These are phyloP conservation scores for Cheirogaleus medius DNA, from an alignment of 2,113 vertebrate species.

Conservation along the genomic window DNA sequence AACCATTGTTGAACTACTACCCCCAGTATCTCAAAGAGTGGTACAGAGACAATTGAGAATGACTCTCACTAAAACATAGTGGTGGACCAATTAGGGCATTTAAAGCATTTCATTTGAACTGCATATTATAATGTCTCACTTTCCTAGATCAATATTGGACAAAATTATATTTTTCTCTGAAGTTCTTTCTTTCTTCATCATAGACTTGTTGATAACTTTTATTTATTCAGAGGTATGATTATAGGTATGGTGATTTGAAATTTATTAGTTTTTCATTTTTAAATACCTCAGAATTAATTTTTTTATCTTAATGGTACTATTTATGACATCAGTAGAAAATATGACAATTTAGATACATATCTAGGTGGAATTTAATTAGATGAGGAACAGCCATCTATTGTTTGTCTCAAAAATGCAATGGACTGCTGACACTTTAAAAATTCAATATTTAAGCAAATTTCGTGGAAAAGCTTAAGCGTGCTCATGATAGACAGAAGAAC, in stretches of 20 bases:
- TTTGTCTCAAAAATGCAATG: not conserved
- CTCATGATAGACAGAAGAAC: not conserved
- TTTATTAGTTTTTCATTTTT: constrained; percentile 17
- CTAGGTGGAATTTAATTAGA: constrained; percentile 8
- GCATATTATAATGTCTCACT: not conserved
- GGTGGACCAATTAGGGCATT: not conserved
- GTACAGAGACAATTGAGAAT: not conserved
- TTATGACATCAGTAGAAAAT: constrained; percentile 1
- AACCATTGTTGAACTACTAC: not conserved
- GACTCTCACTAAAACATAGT: not conserved
- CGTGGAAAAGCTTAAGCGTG: not conserved
- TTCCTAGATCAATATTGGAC: not conserved
- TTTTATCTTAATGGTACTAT: not conserved
- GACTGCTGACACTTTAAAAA: not conserved
- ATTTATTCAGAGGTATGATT: not conserved
- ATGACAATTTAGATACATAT: not conserved
- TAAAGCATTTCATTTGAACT: not conserved
- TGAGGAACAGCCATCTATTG: not conserved
- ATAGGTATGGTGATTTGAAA: not conserved
- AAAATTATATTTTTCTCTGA: not conserved
- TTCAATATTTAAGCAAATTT: constrained; percentile 45
- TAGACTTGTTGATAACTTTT: not conserved
- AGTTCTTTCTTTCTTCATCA: not conserved
- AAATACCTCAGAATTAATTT: not conserved
- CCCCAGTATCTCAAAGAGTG: not conserved